Evolutionary conservation across 2,113 vertebrate genomes (phyloP).

Genomic region (Dasyprocta punctata): DNA sequence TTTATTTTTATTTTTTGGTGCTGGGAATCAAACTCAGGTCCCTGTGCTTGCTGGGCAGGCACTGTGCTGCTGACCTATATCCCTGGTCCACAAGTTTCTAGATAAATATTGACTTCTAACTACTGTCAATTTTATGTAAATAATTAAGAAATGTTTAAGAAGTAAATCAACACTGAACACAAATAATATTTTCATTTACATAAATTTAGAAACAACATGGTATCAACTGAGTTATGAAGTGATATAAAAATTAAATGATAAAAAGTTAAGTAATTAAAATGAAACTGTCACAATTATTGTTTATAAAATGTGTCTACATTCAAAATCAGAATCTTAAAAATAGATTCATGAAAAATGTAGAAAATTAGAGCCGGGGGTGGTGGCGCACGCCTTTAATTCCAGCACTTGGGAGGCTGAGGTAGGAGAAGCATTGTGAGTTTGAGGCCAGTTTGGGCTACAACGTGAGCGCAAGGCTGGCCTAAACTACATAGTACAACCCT

Average conservation of each 20-base stretch:
- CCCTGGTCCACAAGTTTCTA: neutral
- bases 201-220: neutral
- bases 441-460: no score
- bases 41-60: no score
- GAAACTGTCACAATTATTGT: neutral
- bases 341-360: neutral
- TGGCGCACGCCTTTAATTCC: no score
- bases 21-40: no score
- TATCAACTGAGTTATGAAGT: neutral
- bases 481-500: no score
- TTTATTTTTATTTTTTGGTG: no score
- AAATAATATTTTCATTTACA: neutral
- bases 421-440: no score
- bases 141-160: neutral
- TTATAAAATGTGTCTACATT: neutral
- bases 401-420: no score
- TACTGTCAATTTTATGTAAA: neutral
- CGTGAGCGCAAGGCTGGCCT: no score
- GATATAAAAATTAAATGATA: neutral
- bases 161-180: neutral
- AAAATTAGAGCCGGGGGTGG: no score
- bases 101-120: conserved; percentile 23
- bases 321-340: neutral
- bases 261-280: neutral
- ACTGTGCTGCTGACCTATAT: no score